phyloP scores from a whole-genome alignment of 2,797 vertebrate genomes.

The Apogon hyalosoma region DNA sequence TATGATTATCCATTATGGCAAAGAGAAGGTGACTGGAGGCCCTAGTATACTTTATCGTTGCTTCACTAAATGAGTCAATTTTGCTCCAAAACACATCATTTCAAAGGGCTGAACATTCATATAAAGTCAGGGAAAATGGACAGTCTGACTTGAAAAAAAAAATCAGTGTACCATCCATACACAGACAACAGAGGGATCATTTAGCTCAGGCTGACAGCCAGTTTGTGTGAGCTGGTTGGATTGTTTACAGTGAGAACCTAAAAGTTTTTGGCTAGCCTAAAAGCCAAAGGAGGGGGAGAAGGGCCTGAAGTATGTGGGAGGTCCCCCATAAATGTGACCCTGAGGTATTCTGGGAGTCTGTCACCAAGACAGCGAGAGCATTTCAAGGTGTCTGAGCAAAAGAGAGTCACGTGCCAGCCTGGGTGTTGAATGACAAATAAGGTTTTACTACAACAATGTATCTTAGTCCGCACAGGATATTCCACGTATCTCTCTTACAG shows the following conservation, averaged over 20 bases:
- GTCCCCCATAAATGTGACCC: constrained; percentile 67
- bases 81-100: constrained; percentile 3
- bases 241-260: constrained; percentile 54
- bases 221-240: constrained; percentile 37
- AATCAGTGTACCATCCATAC: not conserved
- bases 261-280: constrained; percentile 26
- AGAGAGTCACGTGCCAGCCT: constrained; percentile 36
- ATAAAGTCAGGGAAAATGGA: constrained; percentile 17
- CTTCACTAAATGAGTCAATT: constrained; percentile 27
- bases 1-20: constrained; percentile 21
- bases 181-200: constrained; percentile 7
- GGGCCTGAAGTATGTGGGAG: constrained; percentile 41
- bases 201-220: constrained; percentile 47
- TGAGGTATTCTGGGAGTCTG: constrained; percentile 69
- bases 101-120: constrained; percentile 23
- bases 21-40: constrained; percentile 21
- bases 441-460: constrained; percentile 38
- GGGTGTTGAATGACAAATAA: constrained; percentile 52
- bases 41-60: constrained; percentile 1
- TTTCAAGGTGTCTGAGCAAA: constrained; percentile 63
- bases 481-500: constrained; percentile 35
- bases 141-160: not conserved
- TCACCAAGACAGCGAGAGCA: constrained; percentile 54
- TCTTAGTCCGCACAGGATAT: constrained; percentile 53
- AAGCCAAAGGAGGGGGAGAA: not conserved